These are phyloP conservation scores for Antheraea pernyi DNA, from an alignment of 1,140 invertebrate genomes.

Conservation along the genomic window DNA sequence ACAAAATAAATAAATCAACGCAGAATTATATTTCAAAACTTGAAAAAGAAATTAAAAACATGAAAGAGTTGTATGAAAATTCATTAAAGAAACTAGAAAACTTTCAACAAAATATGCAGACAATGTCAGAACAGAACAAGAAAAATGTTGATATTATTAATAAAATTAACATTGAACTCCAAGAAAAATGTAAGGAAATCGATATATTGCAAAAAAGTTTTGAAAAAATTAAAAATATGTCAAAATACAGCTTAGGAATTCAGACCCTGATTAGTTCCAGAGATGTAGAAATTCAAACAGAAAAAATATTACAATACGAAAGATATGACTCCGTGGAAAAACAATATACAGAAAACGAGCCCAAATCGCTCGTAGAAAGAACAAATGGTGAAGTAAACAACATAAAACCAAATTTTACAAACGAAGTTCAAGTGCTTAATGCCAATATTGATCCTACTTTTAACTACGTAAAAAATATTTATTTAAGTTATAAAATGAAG, in stretches of 20 bases:
- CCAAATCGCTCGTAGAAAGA: not conserved
- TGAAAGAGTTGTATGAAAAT: conserved; percentile 48
- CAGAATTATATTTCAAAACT: conserved; percentile 49
- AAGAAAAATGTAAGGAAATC: conserved; percentile 45
- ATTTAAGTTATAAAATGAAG: conserved; percentile 56
- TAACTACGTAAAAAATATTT: conserved; percentile 43
- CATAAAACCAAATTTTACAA: conserved; percentile 26
- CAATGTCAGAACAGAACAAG: conserved; percentile 28
- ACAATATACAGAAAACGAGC: not conserved
- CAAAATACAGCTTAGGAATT: conserved; percentile 12
- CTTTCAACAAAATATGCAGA: conserved; percentile 40
- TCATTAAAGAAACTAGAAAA: conserved; percentile 39
- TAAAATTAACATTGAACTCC: conserved; percentile 30
- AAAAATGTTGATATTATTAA: conserved; percentile 29
- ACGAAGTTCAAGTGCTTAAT: conserved; percentile 54
- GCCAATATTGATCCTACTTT: conserved; percentile 41
- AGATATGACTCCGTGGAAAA: conserved; percentile 1
- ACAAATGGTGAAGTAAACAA: conserved; percentile 4
- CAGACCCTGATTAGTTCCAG: conserved; percentile 6
- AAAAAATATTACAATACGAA: not conserved
- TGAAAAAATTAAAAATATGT: conserved; percentile 38
- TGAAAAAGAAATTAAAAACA: conserved; percentile 44
- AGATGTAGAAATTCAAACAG: conserved; percentile 19
- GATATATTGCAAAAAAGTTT: conserved; percentile 32
- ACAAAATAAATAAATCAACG: conserved; percentile 52